Evolutionary conservation across 2,888 invertebrate genomes (phyloP).

Genomic region (Endomychus coccineus): DNA sequence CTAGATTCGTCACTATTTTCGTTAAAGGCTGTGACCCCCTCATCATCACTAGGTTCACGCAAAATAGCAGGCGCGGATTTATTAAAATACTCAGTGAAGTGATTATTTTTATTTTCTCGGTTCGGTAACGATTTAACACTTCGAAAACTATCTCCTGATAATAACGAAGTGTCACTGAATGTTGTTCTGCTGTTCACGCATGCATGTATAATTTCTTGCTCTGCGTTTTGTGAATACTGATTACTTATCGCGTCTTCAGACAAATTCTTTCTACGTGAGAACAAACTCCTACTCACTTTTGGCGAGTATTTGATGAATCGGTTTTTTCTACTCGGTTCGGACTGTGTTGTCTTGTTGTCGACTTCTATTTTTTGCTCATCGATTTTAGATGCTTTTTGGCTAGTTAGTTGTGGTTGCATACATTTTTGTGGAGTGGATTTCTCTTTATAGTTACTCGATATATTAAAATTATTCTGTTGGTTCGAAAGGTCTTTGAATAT

Average conservation of each 20-base stretch:
- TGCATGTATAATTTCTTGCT: conserved; percentile 26
- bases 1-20: conserved; percentile 27
- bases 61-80: conserved; percentile 30
- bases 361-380: conserved; percentile 1
- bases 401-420: conserved; percentile 18
- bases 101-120: background rate
- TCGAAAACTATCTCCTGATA: conserved; percentile 6
- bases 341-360: conserved; percentile 13
- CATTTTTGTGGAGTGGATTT: conserved; percentile 35
- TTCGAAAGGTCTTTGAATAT: conserved; percentile 33
- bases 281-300: conserved; percentile 40
- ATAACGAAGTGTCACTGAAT: conserved; percentile 4
- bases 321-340: conserved; percentile 24
- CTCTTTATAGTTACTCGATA: conserved; percentile 43
- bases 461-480: conserved; percentile 25
- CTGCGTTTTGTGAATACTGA: conserved; percentile 37
- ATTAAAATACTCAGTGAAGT: conserved; percentile 16
- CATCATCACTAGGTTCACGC: conserved; percentile 21
- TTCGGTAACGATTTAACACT: conserved; percentile 6
- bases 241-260: conserved; percentile 25
- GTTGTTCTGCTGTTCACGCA: conserved; percentile 10
- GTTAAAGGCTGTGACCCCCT: conserved; percentile 24
- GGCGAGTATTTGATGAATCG: conserved; percentile 32
- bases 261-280: conserved; percentile 26
- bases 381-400: conserved; percentile 17